These are phyloP conservation scores for Hippocampus kuda DNA, from an alignment of 2,797 vertebrate genomes.

Conservation along the genomic window DNA sequence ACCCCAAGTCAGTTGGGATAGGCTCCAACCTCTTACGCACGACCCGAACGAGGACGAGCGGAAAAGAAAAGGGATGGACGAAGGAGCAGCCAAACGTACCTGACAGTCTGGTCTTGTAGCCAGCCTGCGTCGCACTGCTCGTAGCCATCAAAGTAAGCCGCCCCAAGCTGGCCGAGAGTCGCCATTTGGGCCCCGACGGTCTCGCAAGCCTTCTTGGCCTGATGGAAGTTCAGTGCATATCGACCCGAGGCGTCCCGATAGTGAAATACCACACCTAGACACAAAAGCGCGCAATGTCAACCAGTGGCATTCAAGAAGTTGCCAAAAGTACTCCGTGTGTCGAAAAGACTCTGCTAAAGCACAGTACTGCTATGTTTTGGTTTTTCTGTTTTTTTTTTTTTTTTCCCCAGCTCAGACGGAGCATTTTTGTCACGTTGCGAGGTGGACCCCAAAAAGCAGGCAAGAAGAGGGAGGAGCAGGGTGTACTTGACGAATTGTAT, in stretches of 20 bases:
- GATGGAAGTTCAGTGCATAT: conserved; percentile 78
- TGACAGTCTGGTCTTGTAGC: conserved; percentile 90
- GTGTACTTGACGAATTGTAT: no score
- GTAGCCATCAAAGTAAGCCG: conserved; percentile 82
- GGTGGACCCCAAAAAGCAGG: no score
- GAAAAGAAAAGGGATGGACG: not conserved
- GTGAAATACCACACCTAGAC: conserved; percentile 90
- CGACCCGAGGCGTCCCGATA: conserved; percentile 82
- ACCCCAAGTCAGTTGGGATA: no score
- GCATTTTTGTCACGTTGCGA: no score
- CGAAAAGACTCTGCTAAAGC: not conserved
- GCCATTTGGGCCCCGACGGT: conserved; percentile 79
- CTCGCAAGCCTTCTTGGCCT: conserved; percentile 76
- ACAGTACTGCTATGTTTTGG: no score
- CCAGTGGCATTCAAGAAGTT: not conserved
- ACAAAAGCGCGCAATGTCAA: conserved; percentile 11
- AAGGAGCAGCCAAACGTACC: conserved; percentile 58
- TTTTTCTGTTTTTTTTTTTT: no score
- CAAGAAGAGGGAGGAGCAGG: no score
- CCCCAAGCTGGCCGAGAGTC: conserved; percentile 81
- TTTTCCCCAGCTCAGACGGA: no score
- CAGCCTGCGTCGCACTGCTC: conserved; percentile 95
- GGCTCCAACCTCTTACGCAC: no score
- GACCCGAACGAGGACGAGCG: not conserved
- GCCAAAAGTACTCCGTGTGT: not conserved